Conservation (phyloP, 2,888 invertebrate genomes). For the Lymantria monacha region DNA sequence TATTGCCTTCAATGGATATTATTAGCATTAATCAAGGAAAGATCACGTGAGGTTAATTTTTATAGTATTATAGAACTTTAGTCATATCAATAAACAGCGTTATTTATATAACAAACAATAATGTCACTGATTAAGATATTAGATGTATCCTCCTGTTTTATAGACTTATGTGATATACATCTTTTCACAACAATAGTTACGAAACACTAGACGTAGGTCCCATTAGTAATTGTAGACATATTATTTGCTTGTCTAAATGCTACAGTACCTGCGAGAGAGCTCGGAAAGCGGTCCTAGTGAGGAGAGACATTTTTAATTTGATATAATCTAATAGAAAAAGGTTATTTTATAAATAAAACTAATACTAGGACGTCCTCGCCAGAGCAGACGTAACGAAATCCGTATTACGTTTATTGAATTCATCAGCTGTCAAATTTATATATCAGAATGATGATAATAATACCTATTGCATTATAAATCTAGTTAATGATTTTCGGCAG, state of each 20-base stretch:
- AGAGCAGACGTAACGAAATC: conserved; percentile 14
- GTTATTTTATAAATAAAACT: conserved; percentile 37
- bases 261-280: conserved; percentile 64
- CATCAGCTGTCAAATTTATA: conserved; percentile 31
- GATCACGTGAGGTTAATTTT: background rate
- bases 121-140: background rate
- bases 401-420: conserved; percentile 30
- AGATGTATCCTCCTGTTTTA: background rate
- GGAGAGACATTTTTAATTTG: conserved; percentile 56
- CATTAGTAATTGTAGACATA: conserved; percentile 1
- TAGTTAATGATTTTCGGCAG: no score
- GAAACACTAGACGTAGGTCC: conserved; percentile 47
- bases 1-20: conserved; percentile 16
- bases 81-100: background rate
- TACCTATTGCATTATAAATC: no score
- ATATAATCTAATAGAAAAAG: conserved; percentile 42
- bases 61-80: background rate
- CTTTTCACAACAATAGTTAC: conserved; percentile 49
- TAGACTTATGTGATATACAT: background rate
- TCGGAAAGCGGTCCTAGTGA: conserved; percentile 67
- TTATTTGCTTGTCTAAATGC: conserved; percentile 5
- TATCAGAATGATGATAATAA: no score
- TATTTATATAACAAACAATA: background rate
- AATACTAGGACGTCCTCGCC: conserved; percentile 47
- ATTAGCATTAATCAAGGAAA: conserved; percentile 13